Base-by-base conservation (phyloP, 2,113 vertebrate species). In the Scophthalmus maximus region DNA sequence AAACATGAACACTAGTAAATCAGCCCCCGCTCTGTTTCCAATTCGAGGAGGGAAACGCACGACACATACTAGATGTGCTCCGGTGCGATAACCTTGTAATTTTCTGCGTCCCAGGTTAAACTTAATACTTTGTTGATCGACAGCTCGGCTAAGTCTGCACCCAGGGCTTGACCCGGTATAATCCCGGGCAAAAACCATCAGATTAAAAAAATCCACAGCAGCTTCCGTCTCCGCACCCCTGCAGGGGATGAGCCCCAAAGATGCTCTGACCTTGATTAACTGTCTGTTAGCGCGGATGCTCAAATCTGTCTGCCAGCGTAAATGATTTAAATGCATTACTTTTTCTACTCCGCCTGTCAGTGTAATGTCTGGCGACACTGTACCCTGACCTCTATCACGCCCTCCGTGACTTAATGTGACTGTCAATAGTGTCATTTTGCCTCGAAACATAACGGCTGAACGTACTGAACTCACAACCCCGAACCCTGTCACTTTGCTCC, bases 181-280 rank as follows among this genome's bases (percentile, higher is more conserved):
- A 90, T 91, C 85, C 82, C 72, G 62, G 82, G 72, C 80, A 78
- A 75, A 88, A 88, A 52, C n/a, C 79, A 78, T 81, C 84, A 88
- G 89, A 89, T 92, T 89, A 89, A 77, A 81, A 74, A n/a, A 49
- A 76, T 38, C 22, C 68, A 51, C 65, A 74, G 74, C 73, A 64
- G 77, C 69, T 56, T 75, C 82, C 67, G 78, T 73, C 73, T 78
- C 51, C 22, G 56, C 73, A 59, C 46, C 77, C 69, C 82, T 85
- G 79, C 83, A 68, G 81, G 73, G 73, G 51, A 36, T 67, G 72
- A 87, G 82, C 79, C 81, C 76, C 81, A 83, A 83, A 85, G 83
- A 87, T 84, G 85, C 79, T 68, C 30, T 91, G 91, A 93, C 92
- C 92, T 93, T 83, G 77, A 82, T 87, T 90, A 87, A 81, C 91